These are phyloP conservation scores for Acomys russatus DNA, from an alignment of 2,797 vertebrate species.

Conservation along the genomic window DNA sequence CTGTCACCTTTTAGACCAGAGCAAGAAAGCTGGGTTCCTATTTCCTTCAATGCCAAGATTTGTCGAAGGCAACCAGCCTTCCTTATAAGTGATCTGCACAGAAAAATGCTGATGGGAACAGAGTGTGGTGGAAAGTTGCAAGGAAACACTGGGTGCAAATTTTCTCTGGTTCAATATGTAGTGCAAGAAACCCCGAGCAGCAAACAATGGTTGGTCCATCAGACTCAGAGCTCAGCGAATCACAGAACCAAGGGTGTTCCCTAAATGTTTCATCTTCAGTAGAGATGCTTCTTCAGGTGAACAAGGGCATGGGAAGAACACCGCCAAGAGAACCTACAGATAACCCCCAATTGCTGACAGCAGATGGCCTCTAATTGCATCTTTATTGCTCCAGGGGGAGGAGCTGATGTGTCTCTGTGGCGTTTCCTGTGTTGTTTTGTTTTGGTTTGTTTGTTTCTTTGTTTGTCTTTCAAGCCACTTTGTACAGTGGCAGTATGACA, in stretches of 20 bases:
- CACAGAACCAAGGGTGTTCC: background rate
- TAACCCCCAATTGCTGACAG: conserved; percentile 82
- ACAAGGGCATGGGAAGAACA: conserved; percentile 77
- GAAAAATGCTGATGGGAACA: conserved; percentile 74
- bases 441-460: conserved; percentile 74
- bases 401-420: conserved; percentile 80
- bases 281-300: conserved; percentile 69
- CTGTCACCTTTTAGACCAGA: conserved; percentile 68
- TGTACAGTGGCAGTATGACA: conserved; percentile 84
- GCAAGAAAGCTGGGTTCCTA: conserved; percentile 79
- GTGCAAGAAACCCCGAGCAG: conserved; percentile 66
- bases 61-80: conserved; percentile 79
- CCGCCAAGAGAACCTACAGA: conserved; percentile 86
- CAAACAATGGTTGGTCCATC: conserved; percentile 48
- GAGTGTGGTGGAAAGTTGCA: conserved; percentile 73
- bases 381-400: conserved; percentile 86
- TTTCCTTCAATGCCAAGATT: conserved; percentile 83
- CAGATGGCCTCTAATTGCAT: conserved; percentile 88
- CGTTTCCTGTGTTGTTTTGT: conserved; percentile 47
- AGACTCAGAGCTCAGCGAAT: conserved; percentile 36
- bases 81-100: conserved; percentile 84
- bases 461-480: conserved; percentile 83
- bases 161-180: conserved; percentile 13
- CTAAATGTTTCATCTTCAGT: conserved; percentile 53
- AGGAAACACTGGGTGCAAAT: conserved; percentile 77